These are phyloP conservation scores for Hirtodrosophila confusa DNA, from an alignment of 2,888 invertebrate species.

Conservation along the genomic window DNA sequence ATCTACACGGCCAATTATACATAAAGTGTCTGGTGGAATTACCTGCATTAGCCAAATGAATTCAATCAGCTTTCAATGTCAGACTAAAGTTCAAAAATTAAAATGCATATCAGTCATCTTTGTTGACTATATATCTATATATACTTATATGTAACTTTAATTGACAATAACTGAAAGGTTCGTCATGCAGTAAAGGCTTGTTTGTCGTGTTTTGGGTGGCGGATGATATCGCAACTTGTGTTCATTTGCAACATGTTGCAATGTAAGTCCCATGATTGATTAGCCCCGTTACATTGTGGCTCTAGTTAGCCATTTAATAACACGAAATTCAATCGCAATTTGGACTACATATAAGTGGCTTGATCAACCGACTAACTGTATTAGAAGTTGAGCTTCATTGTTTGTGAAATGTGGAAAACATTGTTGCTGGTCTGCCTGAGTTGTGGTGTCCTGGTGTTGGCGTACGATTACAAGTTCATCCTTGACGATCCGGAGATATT, in stretches of 20 bases:
- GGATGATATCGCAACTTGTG: slow-evolving; percentile 35
- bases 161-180: too few relatives aligned
- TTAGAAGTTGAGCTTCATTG: background rate
- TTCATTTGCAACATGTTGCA: slow-evolving; percentile 38
- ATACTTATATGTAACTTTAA: too few relatives aligned
- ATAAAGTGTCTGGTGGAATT: slow-evolving; percentile 39
- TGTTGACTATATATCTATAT: too few relatives aligned
- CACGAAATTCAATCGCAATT: background rate
- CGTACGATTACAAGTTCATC: slow-evolving; percentile 40
- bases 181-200: background rate
- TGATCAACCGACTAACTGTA: background rate
- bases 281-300: slow-evolving; percentile 18
- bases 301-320: slow-evolving; percentile 15
- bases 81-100: slow-evolving; percentile 29
- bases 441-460: slow-evolving; percentile 15
- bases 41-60: slow-evolving; percentile 18
- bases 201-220: slow-evolving; percentile 8
- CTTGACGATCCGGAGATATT: slow-evolving; percentile 58
- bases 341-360: slow-evolving; percentile 30
- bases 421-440: slow-evolving; percentile 8
- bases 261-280: slow-evolving; percentile 23
- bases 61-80: slow-evolving; percentile 31
- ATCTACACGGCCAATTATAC: slow-evolving; percentile 61
- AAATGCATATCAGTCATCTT: slow-evolving; percentile 13
- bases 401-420: slow-evolving; percentile 30